Evolutionary conservation across 2,888 invertebrate species (phyloP), one percentile per base, ranked within the genome.

Genomic region (Chrysopilus asiliformis): DNA sequence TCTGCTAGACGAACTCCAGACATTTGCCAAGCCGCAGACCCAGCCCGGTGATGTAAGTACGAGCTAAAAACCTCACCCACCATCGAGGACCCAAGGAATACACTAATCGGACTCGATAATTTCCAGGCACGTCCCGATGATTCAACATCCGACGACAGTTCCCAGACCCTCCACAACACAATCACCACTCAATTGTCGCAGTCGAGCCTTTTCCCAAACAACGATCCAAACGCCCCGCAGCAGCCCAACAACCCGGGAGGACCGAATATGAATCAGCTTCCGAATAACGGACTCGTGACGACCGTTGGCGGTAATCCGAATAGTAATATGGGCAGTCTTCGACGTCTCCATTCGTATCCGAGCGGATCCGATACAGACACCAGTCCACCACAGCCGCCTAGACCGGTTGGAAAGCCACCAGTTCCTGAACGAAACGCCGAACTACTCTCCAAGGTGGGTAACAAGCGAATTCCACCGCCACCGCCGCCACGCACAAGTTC

Each of bases 1-100:
- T 77, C 67, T 90, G 80, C 68, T 90, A 83, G 87, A 87, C 64
- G 89, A 90, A 65, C 72, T 89, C 47, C 86, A 89, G 65, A 87
- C 87, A 20, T 87, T 87, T 64, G 79, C 86, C 37, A 78, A 80
- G 58, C 86, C 86, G 34, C 66, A 59, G 53, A 47, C 56, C 48
- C 45, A 51, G 49, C 43, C 29, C 20, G 34, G 31, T 20, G 60
- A 60, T 50, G 60, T 58, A 45, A 49, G 47, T 42, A 9, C 8
- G 12, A 29, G 14, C 8, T n/a, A 10, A 9, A 31, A 16, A 10
- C 18, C 4, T 5, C n/a, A n/a, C n/a, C n/a, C n/a, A n/a, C n/a
- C n/a, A n/a, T n/a, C n/a, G n/a, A n/a, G n/a, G n/a, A n/a, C n/a
- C n/a, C n/a, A n/a, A n/a, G n/a, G n/a, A n/a, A n/a, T n/a, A n/a